A percentile compares a stretch with the other conserved stretches of the same genome.
These are phyloP conservation scores for Poeciliopsis presidionis DNA, from an alignment of 2,797 vertebrate genomes.

Conservation along the genomic window DNA sequence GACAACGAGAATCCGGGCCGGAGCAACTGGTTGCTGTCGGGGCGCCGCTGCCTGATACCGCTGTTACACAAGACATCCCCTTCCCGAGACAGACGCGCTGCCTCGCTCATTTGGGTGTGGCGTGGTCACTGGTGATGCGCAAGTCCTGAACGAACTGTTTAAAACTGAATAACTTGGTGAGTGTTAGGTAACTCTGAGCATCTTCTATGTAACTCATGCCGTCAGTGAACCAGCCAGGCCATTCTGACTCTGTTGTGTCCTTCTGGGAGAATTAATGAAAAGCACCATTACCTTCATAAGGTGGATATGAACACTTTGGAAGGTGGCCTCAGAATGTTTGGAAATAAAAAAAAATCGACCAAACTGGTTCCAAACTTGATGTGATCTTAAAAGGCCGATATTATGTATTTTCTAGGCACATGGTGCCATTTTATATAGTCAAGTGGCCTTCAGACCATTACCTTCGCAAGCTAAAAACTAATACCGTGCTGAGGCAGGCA, in stretches of 20 bases:
- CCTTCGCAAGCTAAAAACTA: too few relatives aligned
- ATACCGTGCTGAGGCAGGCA: too few relatives aligned
- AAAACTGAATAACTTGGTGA: background rate
- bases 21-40: slow-evolving; percentile 53
- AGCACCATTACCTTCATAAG: too few relatives aligned
- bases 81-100: slow-evolving; percentile 32
- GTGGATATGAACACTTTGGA: background rate
- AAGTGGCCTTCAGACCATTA: too few relatives aligned
- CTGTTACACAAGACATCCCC: slow-evolving; percentile 72
- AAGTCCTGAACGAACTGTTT: background rate
- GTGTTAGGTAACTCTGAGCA: background rate
- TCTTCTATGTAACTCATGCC: background rate
- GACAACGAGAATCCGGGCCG: slow-evolving; percentile 45
- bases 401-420: too few relatives aligned
- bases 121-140: slow-evolving; percentile 52
- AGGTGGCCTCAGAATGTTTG: background rate
- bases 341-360: background rate
- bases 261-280: background rate
- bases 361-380: background rate
- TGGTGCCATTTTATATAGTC: too few relatives aligned
- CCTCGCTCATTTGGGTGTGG: slow-evolving; percentile 69
- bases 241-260: background rate
- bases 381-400: background rate
- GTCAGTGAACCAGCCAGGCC: background rate
- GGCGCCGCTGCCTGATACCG: slow-evolving; percentile 60